These are phyloP conservation scores for Xenopus petersii DNA, from an alignment of 2,797 vertebrate species.

Conservation along the genomic window DNA sequence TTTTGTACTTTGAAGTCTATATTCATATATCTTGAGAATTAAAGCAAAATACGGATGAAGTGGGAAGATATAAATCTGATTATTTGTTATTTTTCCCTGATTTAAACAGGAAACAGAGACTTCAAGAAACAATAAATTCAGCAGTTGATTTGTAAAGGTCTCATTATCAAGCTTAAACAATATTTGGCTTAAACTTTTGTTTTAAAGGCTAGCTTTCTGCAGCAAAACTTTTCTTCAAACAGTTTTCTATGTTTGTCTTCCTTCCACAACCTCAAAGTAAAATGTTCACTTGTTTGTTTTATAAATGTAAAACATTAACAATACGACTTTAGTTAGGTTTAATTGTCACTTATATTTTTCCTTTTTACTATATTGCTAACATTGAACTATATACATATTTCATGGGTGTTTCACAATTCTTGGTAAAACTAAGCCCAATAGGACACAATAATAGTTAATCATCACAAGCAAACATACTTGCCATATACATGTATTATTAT, in stretches of 20 bases:
- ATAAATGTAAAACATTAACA: constrained; percentile 2
- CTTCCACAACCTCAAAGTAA: background rate
- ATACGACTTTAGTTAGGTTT: background rate
- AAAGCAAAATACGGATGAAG: constrained; percentile 34
- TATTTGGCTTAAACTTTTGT: constrained; percentile 21
- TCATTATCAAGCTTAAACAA: constrained; percentile 27
- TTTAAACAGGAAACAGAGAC: constrained; percentile 40
- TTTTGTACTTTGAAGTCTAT: constrained; percentile 42
- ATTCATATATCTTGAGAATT: constrained; percentile 43
- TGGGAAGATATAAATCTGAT: constrained; percentile 37
- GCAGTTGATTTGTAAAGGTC: constrained; percentile 19
- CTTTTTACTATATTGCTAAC: no score
- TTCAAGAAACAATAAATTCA: constrained; percentile 36
- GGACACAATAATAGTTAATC: no score
- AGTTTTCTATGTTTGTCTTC: constrained; percentile 4
- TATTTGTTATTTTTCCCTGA: constrained; percentile 41
- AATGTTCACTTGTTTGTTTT: constrained; percentile 3
- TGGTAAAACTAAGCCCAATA: no score
- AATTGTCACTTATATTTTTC: background rate
- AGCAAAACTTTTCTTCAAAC: constrained; percentile 21
- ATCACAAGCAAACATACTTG: no score
- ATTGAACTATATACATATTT: no score
- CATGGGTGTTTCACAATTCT: no score
- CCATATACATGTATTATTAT: no score
- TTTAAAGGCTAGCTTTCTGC: constrained; percentile 3